These are phyloP conservation scores for Ariolimax columbianus DNA, from an alignment of 2,888 invertebrate species.

Conservation along the genomic window DNA sequence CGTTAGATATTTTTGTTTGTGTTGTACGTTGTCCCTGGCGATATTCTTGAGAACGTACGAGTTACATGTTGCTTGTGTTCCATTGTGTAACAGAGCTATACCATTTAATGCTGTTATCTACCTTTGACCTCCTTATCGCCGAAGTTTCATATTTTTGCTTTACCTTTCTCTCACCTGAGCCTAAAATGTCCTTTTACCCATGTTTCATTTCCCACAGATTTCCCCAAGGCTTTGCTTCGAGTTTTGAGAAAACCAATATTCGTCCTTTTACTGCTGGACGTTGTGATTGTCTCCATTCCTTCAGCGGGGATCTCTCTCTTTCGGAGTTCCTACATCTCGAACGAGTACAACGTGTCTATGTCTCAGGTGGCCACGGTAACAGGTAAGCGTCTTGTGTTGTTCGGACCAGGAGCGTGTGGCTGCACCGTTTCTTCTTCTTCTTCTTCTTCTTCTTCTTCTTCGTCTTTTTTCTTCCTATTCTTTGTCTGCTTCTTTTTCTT, in stretches of 20 bases:
- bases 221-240: constrained; percentile 27
- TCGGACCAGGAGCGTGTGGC: too few relatives aligned
- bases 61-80: too few relatives aligned
- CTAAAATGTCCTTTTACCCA: background rate
- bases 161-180: background rate
- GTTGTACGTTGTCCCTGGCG: too few relatives aligned
- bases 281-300: constrained; percentile 24
- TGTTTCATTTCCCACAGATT: constrained; percentile 26
- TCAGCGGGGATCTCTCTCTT: background rate
- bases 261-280: constrained; percentile 14
- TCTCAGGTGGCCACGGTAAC: background rate
- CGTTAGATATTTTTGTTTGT: too few relatives aligned
- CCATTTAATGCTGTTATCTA: too few relatives aligned
- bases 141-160: background rate
- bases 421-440: too few relatives aligned
- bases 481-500: too few relatives aligned
- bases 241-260: constrained; percentile 1
- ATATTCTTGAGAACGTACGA: too few relatives aligned
- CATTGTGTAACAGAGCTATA: too few relatives aligned
- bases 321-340: constrained; percentile 19
- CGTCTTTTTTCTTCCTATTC: too few relatives aligned
- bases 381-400: constrained; percentile 2
- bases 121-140: too few relatives aligned
- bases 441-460: too few relatives aligned
- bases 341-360: constrained; percentile 37